These are phyloP conservation scores for Halcyon malimbica DNA, from an alignment of 2,113 vertebrate species.

Conservation along the genomic window DNA sequence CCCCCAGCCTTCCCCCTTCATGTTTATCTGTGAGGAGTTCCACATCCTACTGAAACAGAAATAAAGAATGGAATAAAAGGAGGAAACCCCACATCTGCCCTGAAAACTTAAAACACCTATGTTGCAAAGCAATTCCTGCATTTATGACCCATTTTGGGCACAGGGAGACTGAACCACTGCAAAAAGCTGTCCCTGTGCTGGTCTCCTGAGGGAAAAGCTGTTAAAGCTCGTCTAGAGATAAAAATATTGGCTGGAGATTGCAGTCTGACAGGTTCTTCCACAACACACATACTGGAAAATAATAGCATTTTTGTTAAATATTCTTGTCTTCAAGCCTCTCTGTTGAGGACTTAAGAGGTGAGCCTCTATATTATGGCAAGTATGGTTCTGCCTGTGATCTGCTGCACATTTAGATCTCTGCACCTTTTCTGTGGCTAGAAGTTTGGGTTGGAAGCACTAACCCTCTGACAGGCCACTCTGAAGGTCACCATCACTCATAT, in stretches of 20 bases:
- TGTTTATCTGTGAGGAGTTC: slow-evolving; percentile 23
- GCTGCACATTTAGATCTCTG: neutral
- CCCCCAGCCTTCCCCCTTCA: neutral
- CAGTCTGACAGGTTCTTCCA: neutral
- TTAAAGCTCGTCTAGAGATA: neutral
- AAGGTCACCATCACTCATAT: neutral
- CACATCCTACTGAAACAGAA: neutral
- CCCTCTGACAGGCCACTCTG: neutral
- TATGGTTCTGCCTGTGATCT: neutral
- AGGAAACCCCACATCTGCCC: neutral
- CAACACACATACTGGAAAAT: neutral
- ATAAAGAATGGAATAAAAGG: neutral
- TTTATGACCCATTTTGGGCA: neutral
- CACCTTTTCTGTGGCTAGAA: neutral
- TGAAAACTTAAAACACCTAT: neutral
- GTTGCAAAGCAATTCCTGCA: neutral
- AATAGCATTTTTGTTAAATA: neutral
- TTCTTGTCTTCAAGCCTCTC: neutral
- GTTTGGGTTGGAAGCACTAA: neutral
- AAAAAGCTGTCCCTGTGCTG: neutral
- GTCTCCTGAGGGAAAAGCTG: neutral
- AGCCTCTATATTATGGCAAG: neutral
- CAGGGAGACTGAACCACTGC: neutral
- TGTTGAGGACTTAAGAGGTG: neutral
- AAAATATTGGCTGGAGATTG: neutral